Evolutionary conservation across 2,797 vertebrate species (phyloP).

Genomic region (Pangasius krempfi): DNA sequence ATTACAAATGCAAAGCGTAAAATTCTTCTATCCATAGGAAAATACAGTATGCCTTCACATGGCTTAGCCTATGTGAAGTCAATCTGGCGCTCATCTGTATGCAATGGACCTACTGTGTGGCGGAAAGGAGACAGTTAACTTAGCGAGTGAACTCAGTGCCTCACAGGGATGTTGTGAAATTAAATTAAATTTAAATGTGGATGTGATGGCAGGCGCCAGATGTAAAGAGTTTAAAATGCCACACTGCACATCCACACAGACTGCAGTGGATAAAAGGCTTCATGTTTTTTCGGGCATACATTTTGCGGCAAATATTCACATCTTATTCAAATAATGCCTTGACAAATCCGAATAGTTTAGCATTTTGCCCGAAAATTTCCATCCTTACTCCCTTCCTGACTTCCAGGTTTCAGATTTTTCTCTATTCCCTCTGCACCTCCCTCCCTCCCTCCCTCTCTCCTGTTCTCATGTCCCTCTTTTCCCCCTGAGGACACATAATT

Average conservation of each 20-base stretch:
- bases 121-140: not conserved
- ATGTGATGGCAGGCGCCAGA: not conserved
- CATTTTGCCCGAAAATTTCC: not conserved
- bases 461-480: not conserved
- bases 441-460: not conserved
- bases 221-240: not conserved
- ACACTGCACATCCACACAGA: not conserved
- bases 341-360: not conserved
- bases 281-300: not conserved
- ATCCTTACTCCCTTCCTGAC: not conserved
- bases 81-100: not conserved
- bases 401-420: not conserved
- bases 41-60: not conserved
- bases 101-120: not conserved
- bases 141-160: not conserved
- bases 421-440: not conserved
- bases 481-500: not conserved
- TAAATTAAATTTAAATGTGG: not conserved
- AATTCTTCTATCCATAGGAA: not conserved
- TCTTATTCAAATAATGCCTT: not conserved
- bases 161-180: not conserved
- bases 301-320: not conserved
- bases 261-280: not conserved
- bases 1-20: not conserved
- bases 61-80: not conserved